Conservation (phyloP, 2,797 vertebrate species). For the Erethizon dorsatum region DNA sequence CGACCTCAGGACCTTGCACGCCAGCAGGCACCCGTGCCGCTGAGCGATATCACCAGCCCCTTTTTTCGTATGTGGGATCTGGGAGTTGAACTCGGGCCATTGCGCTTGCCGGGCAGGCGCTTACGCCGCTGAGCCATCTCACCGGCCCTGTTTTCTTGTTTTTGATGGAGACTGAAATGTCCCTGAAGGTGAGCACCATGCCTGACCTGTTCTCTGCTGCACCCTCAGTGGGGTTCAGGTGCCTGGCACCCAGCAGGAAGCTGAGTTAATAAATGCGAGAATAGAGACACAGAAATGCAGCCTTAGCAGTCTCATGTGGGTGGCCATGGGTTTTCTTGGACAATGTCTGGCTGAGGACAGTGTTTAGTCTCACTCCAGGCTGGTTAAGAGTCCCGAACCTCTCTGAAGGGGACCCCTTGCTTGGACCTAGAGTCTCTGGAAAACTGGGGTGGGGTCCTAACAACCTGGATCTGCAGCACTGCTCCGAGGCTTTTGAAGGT, state of each 20-base stretch:
- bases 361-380: background rate
- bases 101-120: too few species aligned
- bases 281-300: background rate
- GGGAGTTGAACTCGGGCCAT: too few species aligned
- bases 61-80: too few species aligned
- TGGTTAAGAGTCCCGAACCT: background rate
- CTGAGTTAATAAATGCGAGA: background rate
- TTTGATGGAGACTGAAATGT: background rate
- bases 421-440: background rate
- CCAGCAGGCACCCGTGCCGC: too few species aligned
- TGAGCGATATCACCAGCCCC: too few species aligned
- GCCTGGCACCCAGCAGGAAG: background rate
- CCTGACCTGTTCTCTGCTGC: background rate
- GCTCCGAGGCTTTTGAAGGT: background rate
- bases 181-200: background rate
- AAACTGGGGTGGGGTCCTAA: background rate
- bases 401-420: background rate
- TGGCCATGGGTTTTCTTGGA: background rate
- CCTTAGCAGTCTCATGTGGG: accelerated
- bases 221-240: background rate
- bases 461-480: background rate
- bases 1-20: too few species aligned
- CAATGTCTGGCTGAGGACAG: background rate
- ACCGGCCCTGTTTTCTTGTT: too few species aligned
- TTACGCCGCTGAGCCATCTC: too few species aligned